These are phyloP conservation scores for Exaiptasia diaphana DNA, from an alignment of 64 coral and sea anemone species.

Conservation along the genomic window DNA sequence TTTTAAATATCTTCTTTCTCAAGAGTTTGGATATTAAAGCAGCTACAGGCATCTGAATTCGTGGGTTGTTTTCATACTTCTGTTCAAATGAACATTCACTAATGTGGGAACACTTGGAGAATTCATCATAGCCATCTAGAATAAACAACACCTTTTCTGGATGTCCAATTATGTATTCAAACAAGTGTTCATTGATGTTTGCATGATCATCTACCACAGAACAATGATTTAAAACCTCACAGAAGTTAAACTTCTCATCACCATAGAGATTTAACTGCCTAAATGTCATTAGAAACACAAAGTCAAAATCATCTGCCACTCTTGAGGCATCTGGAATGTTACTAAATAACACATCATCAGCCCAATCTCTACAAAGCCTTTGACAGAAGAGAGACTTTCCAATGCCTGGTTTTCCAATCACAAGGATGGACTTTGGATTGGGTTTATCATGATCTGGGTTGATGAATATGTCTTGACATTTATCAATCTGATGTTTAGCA, in stretches of 20 bases:
- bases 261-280: neutral
- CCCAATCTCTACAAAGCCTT: constrained; percentile 22
- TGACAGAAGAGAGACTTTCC: constrained; percentile 40
- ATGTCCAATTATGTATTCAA: neutral
- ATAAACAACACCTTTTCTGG: constrained; percentile 21
- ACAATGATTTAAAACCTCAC: neutral
- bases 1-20: neutral
- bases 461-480: constrained; percentile 17
- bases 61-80: neutral
- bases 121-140: constrained; percentile 36
- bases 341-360: constrained; percentile 17
- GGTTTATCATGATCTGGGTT: neutral
- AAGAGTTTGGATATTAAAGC: constrained; percentile 9
- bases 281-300: constrained; percentile 16
- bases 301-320: neutral
- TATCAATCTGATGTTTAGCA: constrained; percentile 1
- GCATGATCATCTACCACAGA: constrained; percentile 1
- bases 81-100: neutral
- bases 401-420: constrained; percentile 51
- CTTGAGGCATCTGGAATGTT: neutral
- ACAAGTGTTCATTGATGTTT: neutral
- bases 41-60: neutral
- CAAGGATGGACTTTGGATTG: neutral
- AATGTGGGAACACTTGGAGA: neutral
- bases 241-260: neutral